phyloP scores from a whole-genome alignment of 2,113 vertebrate genomes.

The Vimba vimba region DNA sequence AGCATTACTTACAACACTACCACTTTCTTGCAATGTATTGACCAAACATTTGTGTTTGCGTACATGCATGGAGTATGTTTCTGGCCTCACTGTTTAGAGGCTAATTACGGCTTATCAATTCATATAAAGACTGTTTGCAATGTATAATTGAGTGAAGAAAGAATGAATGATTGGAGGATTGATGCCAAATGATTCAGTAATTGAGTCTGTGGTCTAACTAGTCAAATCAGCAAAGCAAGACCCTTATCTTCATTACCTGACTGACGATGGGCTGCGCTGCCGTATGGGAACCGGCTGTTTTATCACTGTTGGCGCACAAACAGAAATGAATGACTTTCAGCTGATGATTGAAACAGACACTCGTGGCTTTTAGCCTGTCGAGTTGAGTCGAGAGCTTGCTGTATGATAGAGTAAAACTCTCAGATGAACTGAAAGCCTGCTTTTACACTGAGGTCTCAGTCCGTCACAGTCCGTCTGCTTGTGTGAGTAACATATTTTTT shows the following conservation, averaged over 20 bases:
- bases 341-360: slow-evolving; percentile 52
- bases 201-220: neutral
- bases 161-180: neutral
- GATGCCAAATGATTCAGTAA: neutral
- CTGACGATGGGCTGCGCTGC: neutral
- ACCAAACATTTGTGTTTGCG: neutral
- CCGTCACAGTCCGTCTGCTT: slow-evolving; percentile 25
- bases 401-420: slow-evolving; percentile 12
- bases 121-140: neutral
- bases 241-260: slow-evolving; percentile 38
- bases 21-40: neutral
- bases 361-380: slow-evolving; percentile 17
- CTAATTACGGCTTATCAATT: neutral
- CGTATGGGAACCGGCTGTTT: neutral
- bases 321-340: slow-evolving; percentile 29
- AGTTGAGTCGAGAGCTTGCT: slow-evolving; percentile 9
- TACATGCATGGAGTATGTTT: neutral
- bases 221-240: neutral
- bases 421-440: slow-evolving; percentile 27
- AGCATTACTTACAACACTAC: neutral
- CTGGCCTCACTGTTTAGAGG: neutral
- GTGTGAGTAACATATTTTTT: slow-evolving; percentile 29
- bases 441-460: slow-evolving; percentile 45
- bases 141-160: neutral
- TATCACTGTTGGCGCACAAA: slow-evolving; percentile 20